A percentile compares a stretch with the other conserved stretches of the same genome.
These are phyloP conservation scores for Agrypnia vestita DNA, from an alignment of 1,140 invertebrate species.

Conservation along the genomic window DNA sequence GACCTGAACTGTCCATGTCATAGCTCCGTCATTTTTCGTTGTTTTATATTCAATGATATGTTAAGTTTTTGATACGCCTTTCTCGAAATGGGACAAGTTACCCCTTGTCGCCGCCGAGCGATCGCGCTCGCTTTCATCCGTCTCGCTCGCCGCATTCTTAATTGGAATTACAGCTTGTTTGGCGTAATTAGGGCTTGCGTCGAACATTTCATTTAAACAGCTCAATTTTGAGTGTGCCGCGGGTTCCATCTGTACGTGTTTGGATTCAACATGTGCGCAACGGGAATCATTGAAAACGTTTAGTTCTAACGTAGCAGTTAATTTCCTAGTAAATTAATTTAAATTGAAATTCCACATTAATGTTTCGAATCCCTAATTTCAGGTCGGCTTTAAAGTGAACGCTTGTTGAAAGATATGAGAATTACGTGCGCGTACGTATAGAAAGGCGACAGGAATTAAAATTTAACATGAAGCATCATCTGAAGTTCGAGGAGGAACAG, in stretches of 20 bases:
- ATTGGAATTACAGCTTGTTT: slow-evolving; percentile 22
- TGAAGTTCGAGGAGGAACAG: too few species aligned
- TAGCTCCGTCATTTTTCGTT: too few species aligned
- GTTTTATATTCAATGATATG: too few species aligned
- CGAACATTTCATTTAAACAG: slow-evolving; percentile 31
- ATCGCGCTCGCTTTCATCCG: slow-evolving; percentile 12
- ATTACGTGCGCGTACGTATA: too few species aligned
- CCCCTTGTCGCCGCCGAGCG: not conserved
- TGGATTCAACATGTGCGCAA: not conserved
- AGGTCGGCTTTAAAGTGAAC: too few species aligned
- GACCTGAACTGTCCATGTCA: too few species aligned
- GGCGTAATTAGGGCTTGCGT: slow-evolving; percentile 14
- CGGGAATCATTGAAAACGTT: not conserved
- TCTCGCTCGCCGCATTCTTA: slow-evolving; percentile 25
- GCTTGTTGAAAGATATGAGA: too few species aligned
- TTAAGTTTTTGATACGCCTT: too few species aligned
- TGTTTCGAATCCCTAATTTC: too few species aligned
- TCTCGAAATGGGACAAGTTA: not conserved
- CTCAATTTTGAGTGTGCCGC: slow-evolving; percentile 17
- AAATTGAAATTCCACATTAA: not conserved
- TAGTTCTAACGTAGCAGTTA: slow-evolving; percentile 6
- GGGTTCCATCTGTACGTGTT: slow-evolving; percentile 6
- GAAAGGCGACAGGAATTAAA: too few species aligned
- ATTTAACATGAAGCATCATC: too few species aligned
- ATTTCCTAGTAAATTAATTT: not conserved